phyloP scores from a whole-genome alignment of 2,888 invertebrate genomes.

The Frankliniella intonsa region DNA sequence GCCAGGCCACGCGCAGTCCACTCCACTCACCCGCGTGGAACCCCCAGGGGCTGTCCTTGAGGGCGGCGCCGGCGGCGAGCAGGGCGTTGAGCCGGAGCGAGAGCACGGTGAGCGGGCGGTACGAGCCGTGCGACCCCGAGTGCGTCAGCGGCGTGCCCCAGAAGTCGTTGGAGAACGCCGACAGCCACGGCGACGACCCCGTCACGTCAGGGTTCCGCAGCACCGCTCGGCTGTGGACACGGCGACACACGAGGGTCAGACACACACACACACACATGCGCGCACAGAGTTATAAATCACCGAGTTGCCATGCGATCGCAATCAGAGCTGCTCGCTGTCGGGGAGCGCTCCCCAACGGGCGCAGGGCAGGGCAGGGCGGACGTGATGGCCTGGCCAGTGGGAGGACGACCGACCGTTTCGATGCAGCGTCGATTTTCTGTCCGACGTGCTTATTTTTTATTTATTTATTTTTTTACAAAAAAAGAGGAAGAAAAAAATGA shows the following conservation, averaged over 20 bases:
- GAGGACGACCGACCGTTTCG: no score
- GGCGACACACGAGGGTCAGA: not conserved
- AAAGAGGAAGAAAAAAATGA: not conserved
- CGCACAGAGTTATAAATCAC: not conserved
- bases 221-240: constrained; percentile 47
- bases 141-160: constrained; percentile 55
- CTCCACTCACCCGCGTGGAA: constrained; percentile 49
- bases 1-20: not conserved
- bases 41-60: constrained; percentile 43
- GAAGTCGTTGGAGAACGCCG: constrained; percentile 51
- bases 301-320: not conserved
- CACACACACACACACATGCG: not conserved
- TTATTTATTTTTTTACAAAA: not conserved
- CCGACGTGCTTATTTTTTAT: not conserved
- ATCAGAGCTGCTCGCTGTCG: not conserved
- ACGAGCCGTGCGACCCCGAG: constrained; percentile 54
- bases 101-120: constrained; percentile 52
- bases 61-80: constrained; percentile 43
- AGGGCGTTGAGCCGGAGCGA: constrained; percentile 50
- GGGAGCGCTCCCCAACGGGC: no score
- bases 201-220: constrained; percentile 51
- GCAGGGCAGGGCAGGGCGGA: no score
- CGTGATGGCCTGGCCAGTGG: no score
- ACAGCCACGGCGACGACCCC: constrained; percentile 45
- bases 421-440: not conserved